These are phyloP conservation scores for Pegoplata infirma DNA, from an alignment of 2,888 invertebrate genomes.

Conservation along the genomic window DNA sequence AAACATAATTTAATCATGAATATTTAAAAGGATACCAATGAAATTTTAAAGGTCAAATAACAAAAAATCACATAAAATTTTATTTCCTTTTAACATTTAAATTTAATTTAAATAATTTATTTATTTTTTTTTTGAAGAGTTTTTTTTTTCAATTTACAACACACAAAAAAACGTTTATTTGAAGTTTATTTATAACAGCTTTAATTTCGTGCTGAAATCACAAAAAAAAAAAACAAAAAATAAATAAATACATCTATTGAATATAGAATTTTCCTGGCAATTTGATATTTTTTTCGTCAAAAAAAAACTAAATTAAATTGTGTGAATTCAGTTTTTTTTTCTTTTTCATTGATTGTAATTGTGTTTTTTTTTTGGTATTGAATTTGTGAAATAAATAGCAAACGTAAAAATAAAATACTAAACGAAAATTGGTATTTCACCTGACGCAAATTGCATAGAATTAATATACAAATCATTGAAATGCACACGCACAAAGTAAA, in stretches of 20 bases:
- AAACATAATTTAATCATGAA: too few relatives aligned
- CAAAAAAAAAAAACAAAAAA: too few relatives aligned
- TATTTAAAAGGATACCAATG: too few relatives aligned
- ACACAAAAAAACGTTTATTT: neutral
- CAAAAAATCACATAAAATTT: neutral
- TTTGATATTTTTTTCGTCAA: neutral
- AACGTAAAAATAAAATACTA: constrained; percentile 9
- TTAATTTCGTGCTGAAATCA: neutral
- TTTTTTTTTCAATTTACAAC: neutral
- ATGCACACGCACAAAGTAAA: constrained; percentile 15
- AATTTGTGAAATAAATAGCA: constrained; percentile 12
- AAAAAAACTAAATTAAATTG: neutral
- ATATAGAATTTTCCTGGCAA: neutral
- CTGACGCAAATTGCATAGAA: constrained; percentile 60
- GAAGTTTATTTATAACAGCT: neutral
- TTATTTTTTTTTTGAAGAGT: too few relatives aligned
- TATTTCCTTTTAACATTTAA: too few relatives aligned
- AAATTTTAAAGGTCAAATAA: too few relatives aligned
- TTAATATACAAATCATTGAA: constrained; percentile 56
- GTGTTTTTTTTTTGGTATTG: neutral
- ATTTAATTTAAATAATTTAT: too few relatives aligned
- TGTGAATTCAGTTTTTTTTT: neutral
- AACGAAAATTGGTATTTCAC: constrained; percentile 53
- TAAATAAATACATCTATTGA: neutral
- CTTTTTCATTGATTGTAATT: neutral